Evolutionary conservation across 2,888 invertebrate species (phyloP).

Genomic region (Lepidochitona cinerea): DNA sequence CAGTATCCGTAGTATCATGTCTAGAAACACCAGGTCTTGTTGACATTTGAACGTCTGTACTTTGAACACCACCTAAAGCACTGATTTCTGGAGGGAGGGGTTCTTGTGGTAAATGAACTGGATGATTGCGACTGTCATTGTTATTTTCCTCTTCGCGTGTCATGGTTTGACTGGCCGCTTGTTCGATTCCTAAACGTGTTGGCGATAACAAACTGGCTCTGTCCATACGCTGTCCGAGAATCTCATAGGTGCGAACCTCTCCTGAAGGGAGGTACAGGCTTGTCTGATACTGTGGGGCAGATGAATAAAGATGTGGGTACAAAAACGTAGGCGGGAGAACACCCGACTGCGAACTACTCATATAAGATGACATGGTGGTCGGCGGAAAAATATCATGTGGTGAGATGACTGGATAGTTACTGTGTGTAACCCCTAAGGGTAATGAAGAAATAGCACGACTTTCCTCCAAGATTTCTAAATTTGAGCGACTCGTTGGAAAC

Average conservation of each 20-base stretch:
- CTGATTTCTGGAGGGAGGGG: neutral
- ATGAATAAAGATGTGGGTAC: constrained; percentile 65
- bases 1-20: constrained; percentile 33
- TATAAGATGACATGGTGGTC: constrained; percentile 45
- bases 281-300: constrained; percentile 56
- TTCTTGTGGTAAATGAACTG: neutral
- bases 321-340: constrained; percentile 63
- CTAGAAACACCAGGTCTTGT: neutral
- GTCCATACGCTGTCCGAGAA: constrained; percentile 33
- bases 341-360: constrained; percentile 52
- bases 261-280: constrained; percentile 49
- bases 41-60: neutral
- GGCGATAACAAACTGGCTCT: constrained; percentile 26
- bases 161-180: constrained; percentile 9
- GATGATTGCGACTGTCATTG: neutral
- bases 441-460: constrained; percentile 52
- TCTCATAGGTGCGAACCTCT: constrained; percentile 51
- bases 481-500: constrained; percentile 49
- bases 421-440: constrained; percentile 34
- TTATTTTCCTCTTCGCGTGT: constrained; percentile 16
- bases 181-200: constrained; percentile 19
- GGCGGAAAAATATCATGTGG: constrained; percentile 42
- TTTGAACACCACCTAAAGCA: neutral
- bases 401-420: constrained; percentile 46
- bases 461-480: constrained; percentile 54